phyloP scores from a whole-genome alignment of 2,797 vertebrate species.

The Danio aesculapii region DNA sequence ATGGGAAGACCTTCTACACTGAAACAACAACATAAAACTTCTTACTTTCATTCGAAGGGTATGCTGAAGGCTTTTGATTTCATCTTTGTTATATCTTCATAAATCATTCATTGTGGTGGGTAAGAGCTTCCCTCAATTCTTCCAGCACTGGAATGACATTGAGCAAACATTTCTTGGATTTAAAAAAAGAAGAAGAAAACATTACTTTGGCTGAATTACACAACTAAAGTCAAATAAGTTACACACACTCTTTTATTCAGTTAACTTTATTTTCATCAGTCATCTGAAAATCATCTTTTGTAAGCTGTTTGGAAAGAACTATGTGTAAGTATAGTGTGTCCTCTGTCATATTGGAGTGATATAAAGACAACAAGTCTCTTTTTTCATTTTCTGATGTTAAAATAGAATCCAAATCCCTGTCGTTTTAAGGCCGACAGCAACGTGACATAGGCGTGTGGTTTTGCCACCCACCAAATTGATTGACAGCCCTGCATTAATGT shows the following conservation, averaged over 20 bases:
- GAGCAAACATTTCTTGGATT: background rate
- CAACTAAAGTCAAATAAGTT: background rate
- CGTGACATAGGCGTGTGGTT: too few species aligned
- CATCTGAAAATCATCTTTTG: too few species aligned
- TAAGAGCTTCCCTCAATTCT: constrained; percentile 11
- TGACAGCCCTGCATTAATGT: too few species aligned
- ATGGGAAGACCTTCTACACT: constrained; percentile 30
- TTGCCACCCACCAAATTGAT: too few species aligned
- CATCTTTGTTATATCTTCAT: background rate
- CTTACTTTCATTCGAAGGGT: constrained; percentile 3
- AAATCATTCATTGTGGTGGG: background rate
- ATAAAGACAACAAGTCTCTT: too few species aligned
- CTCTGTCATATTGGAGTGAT: too few species aligned
- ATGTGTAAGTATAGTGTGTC: too few species aligned
- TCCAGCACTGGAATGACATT: background rate
- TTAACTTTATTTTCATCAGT: too few species aligned
- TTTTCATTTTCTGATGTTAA: too few species aligned
- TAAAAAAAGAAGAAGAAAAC: background rate
- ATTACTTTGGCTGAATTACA: background rate
- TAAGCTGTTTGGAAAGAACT: too few species aligned
- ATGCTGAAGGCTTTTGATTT: constrained; percentile 4
- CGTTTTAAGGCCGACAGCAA: too few species aligned
- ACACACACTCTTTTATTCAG: background rate
- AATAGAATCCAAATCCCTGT: too few species aligned
- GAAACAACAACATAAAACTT: constrained; percentile 29